phyloP scores from a whole-genome alignment of 2,888 invertebrate genomes.

The Taenaris catops region DNA sequence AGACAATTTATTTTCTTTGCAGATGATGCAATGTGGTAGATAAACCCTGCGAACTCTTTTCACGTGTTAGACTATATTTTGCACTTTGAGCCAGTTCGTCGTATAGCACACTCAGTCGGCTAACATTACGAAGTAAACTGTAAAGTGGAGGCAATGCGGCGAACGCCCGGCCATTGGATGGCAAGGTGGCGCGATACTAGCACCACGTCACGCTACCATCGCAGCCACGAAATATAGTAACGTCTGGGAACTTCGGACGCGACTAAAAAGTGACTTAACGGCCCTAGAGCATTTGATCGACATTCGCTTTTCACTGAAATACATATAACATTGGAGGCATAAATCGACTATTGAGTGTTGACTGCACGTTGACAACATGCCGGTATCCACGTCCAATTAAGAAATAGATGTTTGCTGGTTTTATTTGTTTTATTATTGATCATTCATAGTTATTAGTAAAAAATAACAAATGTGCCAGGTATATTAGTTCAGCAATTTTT shows the following conservation, averaged over 20 bases:
- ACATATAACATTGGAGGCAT: too few species aligned
- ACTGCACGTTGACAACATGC: too few species aligned
- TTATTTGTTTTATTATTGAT: too few species aligned
- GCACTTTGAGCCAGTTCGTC: conserved; percentile 8
- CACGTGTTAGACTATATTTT: conserved; percentile 4
- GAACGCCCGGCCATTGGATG: conserved; percentile 47
- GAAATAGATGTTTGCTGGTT: too few species aligned
- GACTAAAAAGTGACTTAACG: conserved; percentile 22
- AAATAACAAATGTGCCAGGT: too few species aligned
- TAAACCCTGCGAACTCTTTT: conserved; percentile 5
- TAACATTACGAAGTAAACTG: conserved; percentile 7
- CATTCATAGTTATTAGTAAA: too few species aligned
- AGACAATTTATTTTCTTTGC: not conserved
- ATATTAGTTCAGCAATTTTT: too few species aligned
- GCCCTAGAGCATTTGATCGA: conserved; percentile 25
- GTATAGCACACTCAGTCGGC: conserved; percentile 4
- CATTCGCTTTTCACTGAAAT: conserved; percentile 14
- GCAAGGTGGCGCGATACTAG: conserved; percentile 62
- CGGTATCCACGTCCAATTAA: too few species aligned
- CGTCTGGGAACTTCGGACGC: conserved; percentile 30
- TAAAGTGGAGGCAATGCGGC: conserved; percentile 27
- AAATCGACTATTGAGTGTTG: too few species aligned
- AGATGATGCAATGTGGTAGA: conserved; percentile 5
- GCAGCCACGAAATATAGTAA: conserved; percentile 32
- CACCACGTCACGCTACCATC: conserved; percentile 54